Base-by-base conservation (phyloP, 2,888 invertebrate genomes). In the Lepidochrysops patricia region DNA sequence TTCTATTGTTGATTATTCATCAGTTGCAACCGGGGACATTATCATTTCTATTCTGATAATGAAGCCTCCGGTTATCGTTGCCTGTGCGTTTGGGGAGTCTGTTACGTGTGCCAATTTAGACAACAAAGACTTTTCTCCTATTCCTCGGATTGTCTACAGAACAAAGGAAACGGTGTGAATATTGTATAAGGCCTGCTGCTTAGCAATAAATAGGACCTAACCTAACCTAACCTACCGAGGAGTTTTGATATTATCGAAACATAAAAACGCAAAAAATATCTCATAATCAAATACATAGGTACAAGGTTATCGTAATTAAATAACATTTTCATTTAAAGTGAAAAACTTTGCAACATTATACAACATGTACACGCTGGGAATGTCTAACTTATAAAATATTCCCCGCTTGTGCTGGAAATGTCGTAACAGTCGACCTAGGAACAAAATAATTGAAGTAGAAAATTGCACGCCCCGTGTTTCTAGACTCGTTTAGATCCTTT, bases 1-100 rank as follows among this genome's bases (percentile, higher is more conserved):
- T 70, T 76, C 80, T 76, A 81, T 83, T 83, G 83, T 83, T 78
- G 74, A 72, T 75, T 76, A 69, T 72, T 70, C 74, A 64, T 67
- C 66, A 62, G 63, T 65, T 59, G 62, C 65, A 68, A 67, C 63
- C 64, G 61, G 65, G 61, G 66, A 68, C 66, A 66, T 67, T 67
- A 67, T 67, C 64, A 66, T 62, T 65, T 65, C 64, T 65, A 63
- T 62, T 64, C 63, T 62, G 63, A 58, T 65, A 64, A 61, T 62
- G 34, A 57, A 57, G 60, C 60, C 48, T 56, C 26, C 29, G 57
- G 50, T 9, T 52, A 50, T 25, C 19, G 50, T 26, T 57, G 48
- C 29, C 15, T 57, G 19, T 58, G 50, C 35, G 35, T 34, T 58
- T 19, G 32, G 15, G 54, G 32, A n/a, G 52, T 27, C 43, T 43